Evolutionary conservation across 2,113 vertebrate genomes (phyloP).

Genomic region (Onychostoma macrolepis): DNA sequence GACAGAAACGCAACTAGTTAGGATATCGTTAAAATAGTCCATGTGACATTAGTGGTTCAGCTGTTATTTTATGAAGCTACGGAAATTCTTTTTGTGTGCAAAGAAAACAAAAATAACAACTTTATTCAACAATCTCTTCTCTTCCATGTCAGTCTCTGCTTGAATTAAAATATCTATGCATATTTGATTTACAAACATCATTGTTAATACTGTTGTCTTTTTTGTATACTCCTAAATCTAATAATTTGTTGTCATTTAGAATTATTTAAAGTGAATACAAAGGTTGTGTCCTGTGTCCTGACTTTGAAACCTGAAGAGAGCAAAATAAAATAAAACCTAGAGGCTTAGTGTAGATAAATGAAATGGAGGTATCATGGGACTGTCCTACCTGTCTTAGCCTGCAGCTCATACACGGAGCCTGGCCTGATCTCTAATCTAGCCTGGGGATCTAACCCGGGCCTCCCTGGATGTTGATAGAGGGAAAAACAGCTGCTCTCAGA

Average conservation of each 20-base stretch:
- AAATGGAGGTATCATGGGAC: conserved; percentile 47
- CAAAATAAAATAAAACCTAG: conserved; percentile 36
- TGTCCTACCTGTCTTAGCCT: conserved; percentile 42
- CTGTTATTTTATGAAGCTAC: too few relatives aligned
- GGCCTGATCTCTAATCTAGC: conserved; percentile 58
- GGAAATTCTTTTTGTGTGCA: too few relatives aligned
- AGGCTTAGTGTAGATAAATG: conserved; percentile 53
- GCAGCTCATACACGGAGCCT: conserved; percentile 42
- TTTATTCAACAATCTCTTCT: too few relatives aligned
- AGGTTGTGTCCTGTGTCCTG: background rate
- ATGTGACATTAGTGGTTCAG: too few relatives aligned
- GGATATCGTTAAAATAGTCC: too few relatives aligned
- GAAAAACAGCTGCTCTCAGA: conserved; percentile 49
- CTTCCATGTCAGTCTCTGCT: too few relatives aligned
- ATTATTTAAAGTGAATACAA: background rate
- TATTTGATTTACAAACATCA: background rate
- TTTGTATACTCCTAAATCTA: background rate
- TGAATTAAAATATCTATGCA: background rate
- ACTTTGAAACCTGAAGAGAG: conserved; percentile 32
- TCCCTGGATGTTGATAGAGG: conserved; percentile 37
- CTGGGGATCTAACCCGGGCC: conserved; percentile 52
- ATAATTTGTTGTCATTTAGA: background rate
- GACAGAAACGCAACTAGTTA: too few relatives aligned
- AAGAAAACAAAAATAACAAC: too few relatives aligned
- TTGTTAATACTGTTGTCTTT: background rate